Conservation (phyloP, 2,797 vertebrate genomes). For the Falco novaeseelandiae region DNA sequence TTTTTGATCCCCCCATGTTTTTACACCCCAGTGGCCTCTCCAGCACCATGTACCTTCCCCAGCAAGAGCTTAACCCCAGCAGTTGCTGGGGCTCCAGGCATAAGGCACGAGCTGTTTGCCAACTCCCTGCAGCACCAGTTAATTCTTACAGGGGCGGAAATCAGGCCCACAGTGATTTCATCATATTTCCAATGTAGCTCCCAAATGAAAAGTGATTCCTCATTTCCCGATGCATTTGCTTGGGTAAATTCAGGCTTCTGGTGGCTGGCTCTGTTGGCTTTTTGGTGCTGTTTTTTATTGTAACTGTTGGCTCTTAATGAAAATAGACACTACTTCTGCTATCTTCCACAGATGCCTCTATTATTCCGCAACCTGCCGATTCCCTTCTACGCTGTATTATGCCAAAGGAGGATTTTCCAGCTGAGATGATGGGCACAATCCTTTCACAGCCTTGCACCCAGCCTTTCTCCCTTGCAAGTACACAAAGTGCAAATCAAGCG, state of each 20-base stretch:
- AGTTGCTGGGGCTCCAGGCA: fast-evolving
- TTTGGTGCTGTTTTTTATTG: neutral
- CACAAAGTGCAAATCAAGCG: neutral
- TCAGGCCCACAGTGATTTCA: neutral
- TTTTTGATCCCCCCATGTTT: neutral
- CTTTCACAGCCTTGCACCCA: neutral
- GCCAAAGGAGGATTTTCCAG: neutral
- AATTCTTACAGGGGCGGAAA: neutral
- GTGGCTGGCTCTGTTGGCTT: neutral
- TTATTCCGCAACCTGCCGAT: neutral
- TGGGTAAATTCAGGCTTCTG: neutral
- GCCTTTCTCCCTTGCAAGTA: neutral
- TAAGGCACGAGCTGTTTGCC: fast-evolving
- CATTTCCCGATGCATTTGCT: neutral
- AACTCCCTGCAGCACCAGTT: neutral
- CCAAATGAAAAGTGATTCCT: conserved; percentile 17
- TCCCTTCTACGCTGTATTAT: neutral
- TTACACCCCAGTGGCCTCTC: neutral
- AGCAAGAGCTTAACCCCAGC: neutral
- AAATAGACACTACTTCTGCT: neutral
- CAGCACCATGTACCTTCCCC: fast-evolving
- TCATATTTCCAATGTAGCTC: fast-evolving
- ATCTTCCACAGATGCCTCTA: neutral
- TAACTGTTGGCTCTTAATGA: neutral
- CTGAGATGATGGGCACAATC: fast-evolving